Base-by-base conservation (phyloP, 2,888 invertebrate genomes). In the Heteromyza rotundicornis region DNA sequence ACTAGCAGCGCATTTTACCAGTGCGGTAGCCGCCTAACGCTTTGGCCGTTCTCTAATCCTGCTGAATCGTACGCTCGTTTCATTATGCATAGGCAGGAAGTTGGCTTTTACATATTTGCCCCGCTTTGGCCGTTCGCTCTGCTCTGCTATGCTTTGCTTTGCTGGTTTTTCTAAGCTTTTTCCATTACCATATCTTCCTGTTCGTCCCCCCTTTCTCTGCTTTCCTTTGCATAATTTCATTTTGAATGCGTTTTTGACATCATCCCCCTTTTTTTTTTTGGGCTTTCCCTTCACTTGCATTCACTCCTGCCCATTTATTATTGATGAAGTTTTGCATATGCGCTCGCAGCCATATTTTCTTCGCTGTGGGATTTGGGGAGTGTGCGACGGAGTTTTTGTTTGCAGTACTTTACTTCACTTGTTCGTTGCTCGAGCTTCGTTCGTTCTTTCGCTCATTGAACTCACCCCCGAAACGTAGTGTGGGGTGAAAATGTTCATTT, bases 221-320 rank as follows among this genome's bases (percentile, higher is more conserved):
- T 71, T 65, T 70, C 66, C 71, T 64, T 71, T 71, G 68, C 62
- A 71, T 23, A n/a, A n/a, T n/a, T n/a, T n/a, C n/a, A n/a, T n/a
- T n/a, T n/a, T n/a, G n/a, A n/a, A n/a, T n/a, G n/a, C n/a, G n/a
- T n/a, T n/a, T n/a, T n/a, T n/a, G n/a, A n/a, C n/a, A n/a, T n/a
- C n/a, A n/a, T n/a, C n/a, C n/a, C n/a, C n/a, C n/a, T n/a, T n/a
- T n/a, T n/a, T n/a, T n/a, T n/a, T n/a, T n/a, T n/a, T n/a, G n/a
- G n/a, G n/a, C n/a, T n/a, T n/a, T n/a, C n/a, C n/a, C n/a, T n/a
- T n/a, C n/a, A n/a, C n/a, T n/a, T n/a, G n/a, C n/a, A n/a, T n/a
- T n/a, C n/a, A n/a, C n/a, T n/a, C n/a, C n/a, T 16, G 22, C 10
- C 62, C 71, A 68, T 67, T 67, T 64, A 73, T 71, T 72, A 72